Percentiles rank a stretch among this genome's conserved stretches.
phyloP scores from a whole-genome alignment of 2,888 invertebrate species.

The Chrysolina oricalcia region DNA sequence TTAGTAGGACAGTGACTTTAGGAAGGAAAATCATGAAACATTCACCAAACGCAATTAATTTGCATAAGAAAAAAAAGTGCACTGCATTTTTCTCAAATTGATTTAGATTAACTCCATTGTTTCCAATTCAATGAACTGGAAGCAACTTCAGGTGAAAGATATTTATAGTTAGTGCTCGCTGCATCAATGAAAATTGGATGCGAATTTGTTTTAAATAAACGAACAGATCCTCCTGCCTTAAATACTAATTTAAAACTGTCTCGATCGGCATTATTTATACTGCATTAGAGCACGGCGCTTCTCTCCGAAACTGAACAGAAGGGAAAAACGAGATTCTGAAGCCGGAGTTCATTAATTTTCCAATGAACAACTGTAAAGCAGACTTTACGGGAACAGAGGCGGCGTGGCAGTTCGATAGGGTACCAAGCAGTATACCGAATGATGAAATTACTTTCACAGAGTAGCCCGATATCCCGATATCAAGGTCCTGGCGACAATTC shows the following conservation, averaged over 20 bases:
- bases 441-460: too few relatives aligned
- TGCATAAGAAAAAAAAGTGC: too few relatives aligned
- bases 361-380: conserved; percentile 60
- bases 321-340: conserved; percentile 55
- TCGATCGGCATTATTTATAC: conserved; percentile 63
- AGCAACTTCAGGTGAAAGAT: neutral
- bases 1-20: too few relatives aligned
- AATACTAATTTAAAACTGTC: conserved; percentile 59
- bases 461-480: too few relatives aligned
- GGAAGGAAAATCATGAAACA: too few relatives aligned
- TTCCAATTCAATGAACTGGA: neutral
- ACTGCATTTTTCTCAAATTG: too few relatives aligned
- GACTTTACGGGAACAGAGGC: conserved; percentile 40
- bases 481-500: too few relatives aligned
- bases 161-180: conserved; percentile 13
- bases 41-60: too few relatives aligned
- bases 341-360: conserved; percentile 62
- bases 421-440: neutral
- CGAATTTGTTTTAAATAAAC: conserved; percentile 41
- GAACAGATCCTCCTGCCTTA: conserved; percentile 38
- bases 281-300: conserved; percentile 60
- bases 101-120: neutral
- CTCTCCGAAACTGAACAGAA: conserved; percentile 53
- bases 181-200: conserved; percentile 43
- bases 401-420: neutral